Percentiles rank a stretch among this genome's conserved stretches.
These are phyloP conservation scores for Nephrocerus scutellatus DNA, from an alignment of 2,888 invertebrate species.

Conservation along the genomic window DNA sequence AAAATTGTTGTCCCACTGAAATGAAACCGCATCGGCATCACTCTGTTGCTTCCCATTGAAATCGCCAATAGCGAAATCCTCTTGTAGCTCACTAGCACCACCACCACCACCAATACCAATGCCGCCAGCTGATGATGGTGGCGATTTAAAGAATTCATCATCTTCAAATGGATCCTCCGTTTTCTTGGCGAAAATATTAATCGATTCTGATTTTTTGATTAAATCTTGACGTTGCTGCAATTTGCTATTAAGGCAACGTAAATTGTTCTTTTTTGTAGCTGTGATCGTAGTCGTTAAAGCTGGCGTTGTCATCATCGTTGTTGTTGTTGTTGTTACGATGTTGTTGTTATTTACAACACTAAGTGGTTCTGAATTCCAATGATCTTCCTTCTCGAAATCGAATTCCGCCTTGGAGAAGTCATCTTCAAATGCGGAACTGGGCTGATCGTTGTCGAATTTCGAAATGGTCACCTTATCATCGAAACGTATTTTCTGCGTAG, in stretches of 20 bases:
- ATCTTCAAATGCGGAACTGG: conserved; percentile 48
- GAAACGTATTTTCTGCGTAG: conserved; percentile 50
- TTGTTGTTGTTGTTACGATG: conserved; percentile 11
- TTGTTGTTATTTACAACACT: conserved; percentile 14
- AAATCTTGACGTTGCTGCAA: conserved; percentile 53
- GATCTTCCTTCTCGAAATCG: conserved; percentile 45
- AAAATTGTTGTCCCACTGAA: conserved; percentile 47
- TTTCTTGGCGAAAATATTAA: conserved; percentile 81
- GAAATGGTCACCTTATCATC: conserved; percentile 64
- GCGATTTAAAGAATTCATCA: conserved; percentile 71
- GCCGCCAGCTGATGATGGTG: conserved; percentile 20
- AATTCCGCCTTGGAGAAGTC: conserved; percentile 52
- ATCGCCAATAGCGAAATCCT: too few relatives aligned
- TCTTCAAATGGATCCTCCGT: conserved; percentile 86
- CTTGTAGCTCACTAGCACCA: conserved; percentile 1
- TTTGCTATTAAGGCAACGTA: conserved; percentile 41
- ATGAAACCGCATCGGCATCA: too few relatives aligned
- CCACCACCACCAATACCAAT: conserved; percentile 10
- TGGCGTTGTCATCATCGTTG: conserved; percentile 18
- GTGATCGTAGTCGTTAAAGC: conserved; percentile 10
- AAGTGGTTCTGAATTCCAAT: conserved; percentile 33
- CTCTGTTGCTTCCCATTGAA: conserved; percentile 2
- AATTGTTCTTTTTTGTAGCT: conserved; percentile 35
- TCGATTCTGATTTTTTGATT: conserved; percentile 81
- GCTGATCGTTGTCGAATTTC: conserved; percentile 41